Evolutionary conservation across 2,797 vertebrate genomes (phyloP).

Genomic region (Uromys caudimaculatus): DNA sequence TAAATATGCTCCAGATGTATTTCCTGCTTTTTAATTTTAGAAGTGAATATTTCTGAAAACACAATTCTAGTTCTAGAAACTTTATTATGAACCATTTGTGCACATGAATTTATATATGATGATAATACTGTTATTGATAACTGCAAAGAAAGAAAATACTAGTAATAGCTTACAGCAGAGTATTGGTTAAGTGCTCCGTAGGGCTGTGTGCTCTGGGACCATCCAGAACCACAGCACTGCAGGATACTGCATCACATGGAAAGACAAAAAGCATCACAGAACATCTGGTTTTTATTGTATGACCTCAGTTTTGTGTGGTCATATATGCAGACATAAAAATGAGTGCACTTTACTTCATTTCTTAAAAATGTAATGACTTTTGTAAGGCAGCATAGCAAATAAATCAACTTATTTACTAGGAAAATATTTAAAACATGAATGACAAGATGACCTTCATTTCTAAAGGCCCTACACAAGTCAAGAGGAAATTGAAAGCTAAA

Average conservation of each 20-base stretch:
- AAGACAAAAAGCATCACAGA: constrained; percentile 14
- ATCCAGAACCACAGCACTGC: neutral
- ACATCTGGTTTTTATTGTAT: neutral
- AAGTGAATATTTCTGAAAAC: constrained; percentile 44
- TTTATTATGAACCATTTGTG: neutral
- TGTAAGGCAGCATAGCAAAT: neutral
- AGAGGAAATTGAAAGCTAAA: neutral
- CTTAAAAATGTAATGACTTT: neutral
- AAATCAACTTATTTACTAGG: constrained; percentile 18
- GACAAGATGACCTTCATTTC: constrained; percentile 6
- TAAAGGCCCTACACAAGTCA: constrained; percentile 49
- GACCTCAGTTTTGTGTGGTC: constrained; percentile 29
- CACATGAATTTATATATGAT: neutral
- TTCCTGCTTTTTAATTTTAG: constrained; percentile 4
- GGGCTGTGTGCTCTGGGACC: neutral
- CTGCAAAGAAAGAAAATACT: constrained; percentile 31
- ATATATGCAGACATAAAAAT: neutral
- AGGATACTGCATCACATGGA: neutral
- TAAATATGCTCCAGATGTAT: neutral
- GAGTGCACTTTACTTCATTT: neutral
- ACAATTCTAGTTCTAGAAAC: constrained; percentile 45
- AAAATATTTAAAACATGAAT: constrained; percentile 38
- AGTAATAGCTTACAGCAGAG: neutral
- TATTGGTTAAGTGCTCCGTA: neutral
- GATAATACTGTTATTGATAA: neutral